Percentiles rank a stretch among this genome's conserved stretches.
Evolutionary conservation across 1,140 invertebrate genomes (phyloP).

Genomic region (Drosophila lowei): DNA sequence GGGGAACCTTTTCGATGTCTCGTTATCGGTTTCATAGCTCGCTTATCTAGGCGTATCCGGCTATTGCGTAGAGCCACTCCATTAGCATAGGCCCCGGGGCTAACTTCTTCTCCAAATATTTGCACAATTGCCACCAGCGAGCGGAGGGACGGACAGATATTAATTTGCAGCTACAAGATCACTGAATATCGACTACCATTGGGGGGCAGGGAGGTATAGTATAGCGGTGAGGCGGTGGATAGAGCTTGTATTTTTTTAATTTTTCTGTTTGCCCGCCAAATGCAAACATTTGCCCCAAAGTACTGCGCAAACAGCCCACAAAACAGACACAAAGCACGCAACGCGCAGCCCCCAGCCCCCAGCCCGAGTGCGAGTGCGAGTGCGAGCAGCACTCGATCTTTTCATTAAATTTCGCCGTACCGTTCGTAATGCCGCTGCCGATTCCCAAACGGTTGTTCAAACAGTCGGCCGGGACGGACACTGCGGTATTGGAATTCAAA

Average conservation of each 20-base stretch:
- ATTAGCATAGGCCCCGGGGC: slow-evolving; percentile 54
- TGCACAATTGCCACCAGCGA: slow-evolving; percentile 57
- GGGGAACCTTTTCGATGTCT: not conserved
- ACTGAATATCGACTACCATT: slow-evolving; percentile 60
- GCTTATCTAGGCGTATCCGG: slow-evolving; percentile 45
- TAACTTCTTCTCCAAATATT: slow-evolving; percentile 64
- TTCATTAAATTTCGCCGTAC: slow-evolving; percentile 52
- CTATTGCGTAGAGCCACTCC: slow-evolving; percentile 19
- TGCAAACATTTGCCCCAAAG: slow-evolving; percentile 71
- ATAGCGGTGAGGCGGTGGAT: slow-evolving; percentile 5
- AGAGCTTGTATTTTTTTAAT: slow-evolving; percentile 2
- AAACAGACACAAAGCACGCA: slow-evolving; percentile 35
- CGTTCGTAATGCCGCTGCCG: slow-evolving; percentile 2
- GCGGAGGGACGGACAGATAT: slow-evolving; percentile 45
- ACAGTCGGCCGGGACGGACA: slow-evolving; percentile 13
- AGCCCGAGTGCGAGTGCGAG: too few species aligned
- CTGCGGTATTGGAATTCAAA: slow-evolving; percentile 21
- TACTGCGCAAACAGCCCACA: slow-evolving; percentile 64
- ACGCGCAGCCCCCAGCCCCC: not conserved
- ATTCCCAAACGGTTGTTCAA: slow-evolving; percentile 41
- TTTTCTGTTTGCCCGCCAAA: slow-evolving; percentile 58
- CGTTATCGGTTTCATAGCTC: slow-evolving; percentile 19
- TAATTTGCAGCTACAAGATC: slow-evolving; percentile 76
- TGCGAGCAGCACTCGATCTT: not conserved
- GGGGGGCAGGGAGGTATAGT: not conserved